Evolutionary conservation across 1,140 invertebrate species (phyloP).

Genomic region (Drosophila pectinifera): DNA sequence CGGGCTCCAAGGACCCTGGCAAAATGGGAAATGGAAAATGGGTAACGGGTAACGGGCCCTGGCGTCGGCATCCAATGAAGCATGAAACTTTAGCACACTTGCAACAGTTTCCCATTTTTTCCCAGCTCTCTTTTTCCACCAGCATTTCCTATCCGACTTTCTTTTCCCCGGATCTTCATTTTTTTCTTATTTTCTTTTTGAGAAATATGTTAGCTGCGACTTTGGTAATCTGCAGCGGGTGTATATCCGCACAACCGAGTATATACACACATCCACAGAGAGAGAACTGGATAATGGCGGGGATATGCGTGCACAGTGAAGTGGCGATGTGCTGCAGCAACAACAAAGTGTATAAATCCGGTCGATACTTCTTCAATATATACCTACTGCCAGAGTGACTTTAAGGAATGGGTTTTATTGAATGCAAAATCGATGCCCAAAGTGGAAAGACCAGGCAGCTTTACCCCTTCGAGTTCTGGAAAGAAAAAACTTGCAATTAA

Average conservation of each 20-base stretch:
- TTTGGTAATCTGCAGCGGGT: constrained; percentile 73
- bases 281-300: constrained; percentile 26
- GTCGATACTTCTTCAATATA: constrained; percentile 17
- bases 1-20: constrained; percentile 34
- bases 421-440: background rate
- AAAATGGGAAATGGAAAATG: constrained; percentile 13
- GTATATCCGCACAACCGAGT: constrained; percentile 8
- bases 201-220: constrained; percentile 78
- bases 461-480: too few relatives aligned
- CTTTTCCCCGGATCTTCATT: constrained; percentile 1
- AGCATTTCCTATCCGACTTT: constrained; percentile 53
- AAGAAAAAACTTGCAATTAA: background rate
- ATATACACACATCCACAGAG: background rate
- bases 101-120: constrained; percentile 66
- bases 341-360: constrained; percentile 1
- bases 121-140: constrained; percentile 19
- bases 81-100: constrained; percentile 82
- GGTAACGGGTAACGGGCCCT: constrained; percentile 23
- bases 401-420: background rate
- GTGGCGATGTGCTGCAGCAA: constrained; percentile 35
- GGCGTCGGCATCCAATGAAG: constrained; percentile 73
- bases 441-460: background rate
- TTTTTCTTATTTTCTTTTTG: constrained; percentile 27
- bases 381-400: background rate
- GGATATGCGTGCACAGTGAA: constrained; percentile 68